A percentile compares a stretch with the other conserved stretches of the same genome.
Conservation (phyloP, 2,113 vertebrate species). For the Stictonetta naevosa region DNA sequence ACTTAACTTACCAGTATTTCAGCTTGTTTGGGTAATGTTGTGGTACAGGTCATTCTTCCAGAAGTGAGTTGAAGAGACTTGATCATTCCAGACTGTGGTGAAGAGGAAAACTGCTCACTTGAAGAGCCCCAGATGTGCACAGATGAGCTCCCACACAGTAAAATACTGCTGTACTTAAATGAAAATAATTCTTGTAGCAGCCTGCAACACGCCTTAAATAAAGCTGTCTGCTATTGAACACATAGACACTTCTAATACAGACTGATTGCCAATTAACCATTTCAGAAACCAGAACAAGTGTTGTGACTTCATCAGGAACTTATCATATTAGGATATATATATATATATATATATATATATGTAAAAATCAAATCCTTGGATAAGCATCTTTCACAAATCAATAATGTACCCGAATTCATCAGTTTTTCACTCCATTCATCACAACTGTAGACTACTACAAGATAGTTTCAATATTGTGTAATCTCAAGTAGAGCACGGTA, state of each 20-base stretch:
- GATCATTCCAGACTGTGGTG: neutral
- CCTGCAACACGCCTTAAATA: neutral
- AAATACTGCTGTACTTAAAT: neutral
- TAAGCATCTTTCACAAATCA: neutral
- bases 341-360: too few relatives aligned
- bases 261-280: neutral
- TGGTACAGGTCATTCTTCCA: neutral
- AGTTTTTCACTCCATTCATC: neutral
- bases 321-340: neutral
- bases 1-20: slow-evolving; percentile 5
- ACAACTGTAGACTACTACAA: neutral
- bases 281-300: neutral
- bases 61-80: neutral
- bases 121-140: neutral
- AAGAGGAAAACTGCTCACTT: neutral
- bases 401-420: neutral
- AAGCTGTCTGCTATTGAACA: neutral
- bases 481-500: neutral
- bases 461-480: neutral
- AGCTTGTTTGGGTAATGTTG: neutral
- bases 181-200: neutral
- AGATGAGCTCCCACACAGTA: neutral
- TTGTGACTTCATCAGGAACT: neutral
- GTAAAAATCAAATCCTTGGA: too few relatives aligned
- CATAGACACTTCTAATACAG: neutral